Percentiles rank a stretch among this genome's conserved stretches.
Conservation (phyloP, 1,140 invertebrate genomes). For the Aphis gossypii region DNA sequence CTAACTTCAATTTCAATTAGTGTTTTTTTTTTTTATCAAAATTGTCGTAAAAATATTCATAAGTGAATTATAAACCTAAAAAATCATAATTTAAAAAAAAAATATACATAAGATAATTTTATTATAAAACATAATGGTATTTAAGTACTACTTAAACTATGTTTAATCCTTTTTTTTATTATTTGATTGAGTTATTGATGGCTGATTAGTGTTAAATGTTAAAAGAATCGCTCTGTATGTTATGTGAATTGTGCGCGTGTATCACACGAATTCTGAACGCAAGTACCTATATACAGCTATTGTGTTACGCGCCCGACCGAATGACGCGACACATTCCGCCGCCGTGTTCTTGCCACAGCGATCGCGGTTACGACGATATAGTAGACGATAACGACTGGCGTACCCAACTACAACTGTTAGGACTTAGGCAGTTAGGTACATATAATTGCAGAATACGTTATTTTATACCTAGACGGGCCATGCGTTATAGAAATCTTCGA, state of each 20-base stretch:
- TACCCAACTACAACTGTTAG: background rate
- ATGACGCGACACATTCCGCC: slow-evolving; percentile 42
- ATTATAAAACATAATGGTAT: too few species aligned
- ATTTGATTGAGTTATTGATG: background rate
- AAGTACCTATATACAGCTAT: background rate
- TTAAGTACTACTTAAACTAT: background rate
- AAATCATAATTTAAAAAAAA: background rate
- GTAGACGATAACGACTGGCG: background rate
- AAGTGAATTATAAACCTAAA: background rate
- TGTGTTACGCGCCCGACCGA: background rate
- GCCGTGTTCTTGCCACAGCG: background rate
- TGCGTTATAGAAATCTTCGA: background rate
- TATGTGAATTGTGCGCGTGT: background rate
- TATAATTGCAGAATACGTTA: background rate
- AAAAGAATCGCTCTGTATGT: background rate
- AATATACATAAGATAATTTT: background rate
- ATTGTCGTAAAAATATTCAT: background rate
- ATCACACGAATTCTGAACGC: background rate
- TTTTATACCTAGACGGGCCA: background rate
- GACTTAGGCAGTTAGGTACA: background rate
- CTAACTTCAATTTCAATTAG: background rate
- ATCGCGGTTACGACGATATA: background rate
- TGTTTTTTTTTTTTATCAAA: background rate
- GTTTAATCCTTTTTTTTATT: background rate
- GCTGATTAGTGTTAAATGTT: background rate